A percentile compares a stretch with the other conserved stretches of the same genome.
Evolutionary conservation across 2,888 invertebrate genomes (phyloP).

Genomic region (Eupithecia insigniata): DNA sequence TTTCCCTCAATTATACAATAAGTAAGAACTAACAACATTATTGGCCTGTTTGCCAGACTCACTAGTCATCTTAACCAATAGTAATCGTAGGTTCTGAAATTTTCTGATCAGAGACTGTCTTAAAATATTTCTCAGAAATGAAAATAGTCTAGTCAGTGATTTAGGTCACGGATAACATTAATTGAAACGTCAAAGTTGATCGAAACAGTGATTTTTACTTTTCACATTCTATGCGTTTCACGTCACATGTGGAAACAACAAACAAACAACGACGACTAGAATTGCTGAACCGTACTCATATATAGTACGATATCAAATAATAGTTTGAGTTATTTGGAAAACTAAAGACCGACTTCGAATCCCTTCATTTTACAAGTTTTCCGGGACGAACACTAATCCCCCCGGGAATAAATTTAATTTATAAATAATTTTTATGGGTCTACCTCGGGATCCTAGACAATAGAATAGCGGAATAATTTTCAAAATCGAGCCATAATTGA

Average conservation of each 20-base stretch:
- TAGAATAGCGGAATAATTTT: no score
- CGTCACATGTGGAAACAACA: slow-evolving; percentile 1
- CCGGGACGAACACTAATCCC: no score
- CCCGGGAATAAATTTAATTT: no score
- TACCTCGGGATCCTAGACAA: no score
- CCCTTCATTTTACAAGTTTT: no score
- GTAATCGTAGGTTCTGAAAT: background rate
- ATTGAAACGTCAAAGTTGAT: slow-evolving; percentile 31
- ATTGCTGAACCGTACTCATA: background rate
- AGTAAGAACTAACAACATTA: background rate
- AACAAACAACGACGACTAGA: background rate
- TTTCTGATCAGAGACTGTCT: background rate
- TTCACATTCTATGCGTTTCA: background rate
- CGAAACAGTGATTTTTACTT: slow-evolving; percentile 14
- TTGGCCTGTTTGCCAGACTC: background rate
- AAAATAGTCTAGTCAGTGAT: slow-evolving; percentile 18
- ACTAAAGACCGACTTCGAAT: no score
- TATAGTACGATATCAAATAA: background rate
- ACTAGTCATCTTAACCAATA: background rate
- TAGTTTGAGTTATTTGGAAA: no score
- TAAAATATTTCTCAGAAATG: slow-evolving; percentile 13
- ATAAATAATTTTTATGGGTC: no score
- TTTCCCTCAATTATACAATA: background rate
- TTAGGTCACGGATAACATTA: slow-evolving; percentile 31
- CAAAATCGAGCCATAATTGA: no score